These are phyloP conservation scores for Clarias macrocephalus DNA, from an alignment of 2,113 vertebrate species.

Conservation along the genomic window DNA sequence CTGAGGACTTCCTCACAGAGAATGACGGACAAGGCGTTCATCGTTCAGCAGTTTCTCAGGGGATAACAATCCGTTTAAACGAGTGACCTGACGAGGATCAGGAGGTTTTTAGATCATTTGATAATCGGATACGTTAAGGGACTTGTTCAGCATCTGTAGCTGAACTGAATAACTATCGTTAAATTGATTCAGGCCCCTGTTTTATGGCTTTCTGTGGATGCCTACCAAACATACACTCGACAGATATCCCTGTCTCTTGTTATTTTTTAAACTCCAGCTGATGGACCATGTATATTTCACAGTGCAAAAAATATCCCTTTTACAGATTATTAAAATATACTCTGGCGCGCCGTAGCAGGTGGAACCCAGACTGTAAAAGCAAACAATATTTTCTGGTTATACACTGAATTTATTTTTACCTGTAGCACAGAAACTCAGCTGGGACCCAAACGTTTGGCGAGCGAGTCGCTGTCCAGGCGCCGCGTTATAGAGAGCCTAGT, in stretches of 20 bases:
- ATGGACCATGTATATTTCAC: neutral
- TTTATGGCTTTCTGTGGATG: neutral
- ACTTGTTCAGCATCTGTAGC: neutral
- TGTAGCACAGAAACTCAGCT: conserved; percentile 15
- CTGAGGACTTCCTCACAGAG: conserved; percentile 11
- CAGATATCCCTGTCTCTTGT: neutral
- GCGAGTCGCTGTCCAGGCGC: conserved; percentile 13
- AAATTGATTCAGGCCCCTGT: neutral
- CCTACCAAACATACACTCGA: neutral
- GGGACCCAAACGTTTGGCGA: conserved; percentile 21
- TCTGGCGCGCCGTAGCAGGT: neutral
- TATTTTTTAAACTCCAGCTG: neutral
- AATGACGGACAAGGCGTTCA: conserved; percentile 13
- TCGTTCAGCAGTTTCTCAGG: conserved; percentile 9
- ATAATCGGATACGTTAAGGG: neutral
- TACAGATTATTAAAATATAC: conserved; percentile 33
- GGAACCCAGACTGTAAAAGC: conserved; percentile 41
- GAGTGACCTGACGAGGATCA: neutral
- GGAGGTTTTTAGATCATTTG: neutral
- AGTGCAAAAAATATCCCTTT: neutral
- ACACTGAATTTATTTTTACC: conserved; percentile 34
- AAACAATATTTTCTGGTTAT: conserved; percentile 34
- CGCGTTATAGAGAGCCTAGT: conserved; percentile 31
- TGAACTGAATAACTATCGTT: neutral
- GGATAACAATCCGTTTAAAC: neutral